Percentiles rank a stretch among this genome's conserved stretches.
These are phyloP conservation scores for Pipistrellus kuhlii DNA, from an alignment of 2,797 vertebrate genomes.

Conservation along the genomic window DNA sequence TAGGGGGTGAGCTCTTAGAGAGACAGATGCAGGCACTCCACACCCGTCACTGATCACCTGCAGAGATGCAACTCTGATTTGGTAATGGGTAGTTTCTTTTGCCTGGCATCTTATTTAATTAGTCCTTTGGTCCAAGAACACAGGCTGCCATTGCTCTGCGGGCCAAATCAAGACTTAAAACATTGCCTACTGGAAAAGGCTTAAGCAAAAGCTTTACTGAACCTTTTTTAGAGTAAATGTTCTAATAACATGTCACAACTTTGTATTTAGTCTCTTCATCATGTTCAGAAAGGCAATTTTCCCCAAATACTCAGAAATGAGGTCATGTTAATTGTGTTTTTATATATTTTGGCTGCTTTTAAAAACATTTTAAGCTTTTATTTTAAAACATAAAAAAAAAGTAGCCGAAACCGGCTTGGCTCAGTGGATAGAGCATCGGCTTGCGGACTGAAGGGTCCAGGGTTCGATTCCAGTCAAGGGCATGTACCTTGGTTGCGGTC, in stretches of 20 bases:
- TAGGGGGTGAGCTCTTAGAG: background rate
- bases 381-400: background rate
- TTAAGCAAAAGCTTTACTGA: background rate
- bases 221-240: background rate
- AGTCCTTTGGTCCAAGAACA: background rate
- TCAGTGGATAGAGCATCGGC: no score
- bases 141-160: background rate
- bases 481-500: no score
- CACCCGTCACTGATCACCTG: background rate
- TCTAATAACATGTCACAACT: background rate
- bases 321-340: background rate
- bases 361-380: background rate
- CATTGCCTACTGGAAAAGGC: background rate
- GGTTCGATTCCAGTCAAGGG: no score
- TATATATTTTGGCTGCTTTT: slow-evolving; percentile 4
- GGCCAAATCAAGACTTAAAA: slow-evolving; percentile 29
- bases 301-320: background rate
- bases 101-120: background rate
- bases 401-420: background rate
- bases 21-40: background rate
- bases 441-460: no score
- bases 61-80: background rate
- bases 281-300: background rate
- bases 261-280: background rate
- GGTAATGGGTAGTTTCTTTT: slow-evolving; percentile 2